Evolutionary conservation across 1,140 invertebrate genomes (phyloP), one percentile per base, ranked within the genome.

Genomic region (Araneus ventricosus): DNA sequence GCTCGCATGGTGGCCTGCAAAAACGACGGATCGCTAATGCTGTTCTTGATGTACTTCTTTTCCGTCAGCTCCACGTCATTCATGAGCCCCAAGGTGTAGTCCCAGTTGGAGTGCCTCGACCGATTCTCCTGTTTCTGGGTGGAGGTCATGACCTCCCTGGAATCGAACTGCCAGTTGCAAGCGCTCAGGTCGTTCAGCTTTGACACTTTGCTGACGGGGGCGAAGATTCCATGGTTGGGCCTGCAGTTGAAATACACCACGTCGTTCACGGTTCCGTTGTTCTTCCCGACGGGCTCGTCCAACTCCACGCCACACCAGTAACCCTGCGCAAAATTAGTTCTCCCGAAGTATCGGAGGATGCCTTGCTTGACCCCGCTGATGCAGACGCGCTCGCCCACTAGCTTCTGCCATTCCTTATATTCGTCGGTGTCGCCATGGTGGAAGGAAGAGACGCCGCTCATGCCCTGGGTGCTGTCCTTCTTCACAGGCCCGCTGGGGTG

Each of bases 231-330:
- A 93, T 95, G 95, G 39, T 95, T 95, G 6, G 95, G 94, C 57
- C 95, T 94, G 94, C 96, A 96, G 20, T 94, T 94, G 94, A 97
- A 96, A 94, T 96, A 96, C 17, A 95, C 95, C 0, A 96, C 95
- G 10, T 96, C 97, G 34, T 96, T 95, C 8, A 97, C 96, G 63
- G 95, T 95, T 45, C 97, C 97, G 95, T 97, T 96, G 95, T 97
- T 96, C 94, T 96, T 96, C 22, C 97, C 97, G 57, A 95, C 94
- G n/a, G 96, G 95, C n/a, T 95, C 95, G 90, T 96, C 95, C 52
- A 97, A 94, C 95, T 97, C 97, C 24, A 97, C 95, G 17, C 97
- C 97, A 94, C 96, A 97, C 97, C 97, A 97, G 8, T 96, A 94
- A 20, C 96, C 97, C 59, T 96, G 95, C 7, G 96, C 96, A 94